These are phyloP conservation scores for Amaurobius ferox DNA, from an alignment of 2,888 invertebrate species.

Conservation along the genomic window DNA sequence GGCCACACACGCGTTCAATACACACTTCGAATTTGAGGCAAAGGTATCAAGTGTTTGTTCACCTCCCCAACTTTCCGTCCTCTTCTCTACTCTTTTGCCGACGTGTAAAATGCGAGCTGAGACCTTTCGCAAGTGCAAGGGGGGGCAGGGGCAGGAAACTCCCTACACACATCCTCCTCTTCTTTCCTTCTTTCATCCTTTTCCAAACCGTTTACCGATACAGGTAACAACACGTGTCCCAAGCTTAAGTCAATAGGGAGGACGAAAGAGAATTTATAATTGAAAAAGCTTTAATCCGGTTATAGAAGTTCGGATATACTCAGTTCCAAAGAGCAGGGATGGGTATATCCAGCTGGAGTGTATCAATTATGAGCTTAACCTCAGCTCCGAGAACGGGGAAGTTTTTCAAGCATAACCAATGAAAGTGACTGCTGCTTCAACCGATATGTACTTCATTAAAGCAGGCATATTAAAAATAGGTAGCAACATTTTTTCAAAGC, in stretches of 20 bases:
- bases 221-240: conserved; percentile 24
- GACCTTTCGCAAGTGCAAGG: background rate
- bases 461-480: no score
- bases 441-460: no score
- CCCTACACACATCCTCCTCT: background rate
- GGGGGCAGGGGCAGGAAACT: background rate
- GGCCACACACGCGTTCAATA: conserved; percentile 60
- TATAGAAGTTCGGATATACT: background rate
- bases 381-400: no score
- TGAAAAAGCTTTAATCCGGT: background rate
- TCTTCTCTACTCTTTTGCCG: conserved; percentile 3
- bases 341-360: no score
- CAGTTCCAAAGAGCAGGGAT: background rate
- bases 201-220: background rate
- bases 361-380: no score
- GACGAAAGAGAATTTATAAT: background rate
- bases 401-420: no score
- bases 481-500: no score
- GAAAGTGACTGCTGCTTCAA: no score
- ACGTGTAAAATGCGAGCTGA: background rate
- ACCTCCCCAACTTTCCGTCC: conserved; percentile 25
- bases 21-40: conserved; percentile 52
- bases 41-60: conserved; percentile 49
- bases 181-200: background rate
- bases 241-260: background rate